Percentiles rank a stretch among this genome's conserved stretches.
These are phyloP conservation scores for Siniperca knerii DNA, from an alignment of 2,113 vertebrate species.

Conservation along the genomic window DNA sequence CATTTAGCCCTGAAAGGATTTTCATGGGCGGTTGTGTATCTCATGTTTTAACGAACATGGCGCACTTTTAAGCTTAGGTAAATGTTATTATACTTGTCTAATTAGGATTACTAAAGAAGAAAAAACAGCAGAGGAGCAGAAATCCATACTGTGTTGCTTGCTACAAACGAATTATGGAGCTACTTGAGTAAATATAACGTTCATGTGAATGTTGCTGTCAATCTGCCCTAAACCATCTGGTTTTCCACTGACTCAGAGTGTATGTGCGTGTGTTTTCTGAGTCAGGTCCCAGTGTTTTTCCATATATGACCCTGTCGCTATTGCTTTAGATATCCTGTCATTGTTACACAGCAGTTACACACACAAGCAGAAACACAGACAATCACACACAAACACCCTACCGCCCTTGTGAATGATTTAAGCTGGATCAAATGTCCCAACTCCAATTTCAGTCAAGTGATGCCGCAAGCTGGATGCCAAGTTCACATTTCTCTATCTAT, in stretches of 20 bases:
- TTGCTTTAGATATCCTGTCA: slow-evolving; percentile 77
- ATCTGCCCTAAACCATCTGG: slow-evolving; percentile 18
- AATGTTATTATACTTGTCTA: slow-evolving; percentile 15
- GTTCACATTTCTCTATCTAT: slow-evolving; percentile 66
- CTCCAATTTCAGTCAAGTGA: slow-evolving; percentile 73
- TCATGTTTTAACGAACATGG: slow-evolving; percentile 6
- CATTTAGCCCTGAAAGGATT: slow-evolving; percentile 15
- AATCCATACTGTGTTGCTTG: background rate
- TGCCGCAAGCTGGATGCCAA: slow-evolving; percentile 44
- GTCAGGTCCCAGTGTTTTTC: slow-evolving; percentile 63
- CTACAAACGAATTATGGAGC: background rate
- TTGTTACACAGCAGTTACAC: slow-evolving; percentile 69
- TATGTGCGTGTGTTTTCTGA: slow-evolving; percentile 39
- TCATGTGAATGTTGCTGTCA: slow-evolving; percentile 37
- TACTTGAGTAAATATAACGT: slow-evolving; percentile 13
- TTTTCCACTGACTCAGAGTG: slow-evolving; percentile 63
- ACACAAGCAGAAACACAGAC: slow-evolving; percentile 2
- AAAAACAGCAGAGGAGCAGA: background rate
- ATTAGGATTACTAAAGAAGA: slow-evolving; percentile 23
- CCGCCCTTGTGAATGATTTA: slow-evolving; percentile 79
- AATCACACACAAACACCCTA: slow-evolving; percentile 17
- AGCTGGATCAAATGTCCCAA: slow-evolving; percentile 63
- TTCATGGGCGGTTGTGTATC: background rate
- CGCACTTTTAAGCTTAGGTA: background rate
- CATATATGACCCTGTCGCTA: slow-evolving; percentile 44